Conservation (phyloP, 2,797 vertebrate genomes). For the Sebastes reedi region DNA sequence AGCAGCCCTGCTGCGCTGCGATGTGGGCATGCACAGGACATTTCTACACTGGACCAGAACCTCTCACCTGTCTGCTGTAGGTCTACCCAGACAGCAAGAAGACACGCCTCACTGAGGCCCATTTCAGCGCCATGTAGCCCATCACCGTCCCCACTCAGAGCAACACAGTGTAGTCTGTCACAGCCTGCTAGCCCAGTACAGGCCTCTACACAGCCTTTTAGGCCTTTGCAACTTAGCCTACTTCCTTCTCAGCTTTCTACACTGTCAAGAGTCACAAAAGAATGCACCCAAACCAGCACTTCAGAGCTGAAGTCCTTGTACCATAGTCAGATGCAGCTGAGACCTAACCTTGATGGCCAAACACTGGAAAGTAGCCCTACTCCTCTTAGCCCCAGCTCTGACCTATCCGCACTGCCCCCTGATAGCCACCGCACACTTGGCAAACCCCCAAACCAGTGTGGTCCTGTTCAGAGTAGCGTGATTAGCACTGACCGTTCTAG, state of each 20-base stretch:
- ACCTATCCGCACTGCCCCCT: not conserved
- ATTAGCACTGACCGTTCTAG: not conserved
- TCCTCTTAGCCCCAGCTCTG: not conserved
- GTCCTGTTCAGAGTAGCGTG: conserved; percentile 5
- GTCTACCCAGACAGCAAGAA: not conserved
- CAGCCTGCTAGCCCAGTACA: conserved; percentile 56
- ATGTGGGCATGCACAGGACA: conserved; percentile 7
- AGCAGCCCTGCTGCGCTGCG: not conserved
- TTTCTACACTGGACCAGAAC: conserved; percentile 61
- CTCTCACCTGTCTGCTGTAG: conserved; percentile 1
- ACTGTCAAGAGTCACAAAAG: not conserved
- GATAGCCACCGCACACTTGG: not conserved
- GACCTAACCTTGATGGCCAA: conserved; percentile 31
- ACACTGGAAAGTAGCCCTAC: conserved; percentile 55
- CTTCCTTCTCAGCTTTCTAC: not conserved
- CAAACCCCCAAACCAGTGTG: not conserved
- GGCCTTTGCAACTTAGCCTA: not conserved
- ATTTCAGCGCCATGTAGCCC: conserved; percentile 73
- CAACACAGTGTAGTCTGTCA: conserved; percentile 42
- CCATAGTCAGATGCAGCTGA: not conserved
- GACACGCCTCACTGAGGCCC: not conserved
- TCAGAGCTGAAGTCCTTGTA: not conserved
- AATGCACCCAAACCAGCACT: not conserved
- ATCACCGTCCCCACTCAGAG: conserved; percentile 8
- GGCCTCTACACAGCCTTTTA: not conserved